phyloP scores from a whole-genome alignment of 2,113 vertebrate genomes.

The Eolophus roseicapilla region DNA sequence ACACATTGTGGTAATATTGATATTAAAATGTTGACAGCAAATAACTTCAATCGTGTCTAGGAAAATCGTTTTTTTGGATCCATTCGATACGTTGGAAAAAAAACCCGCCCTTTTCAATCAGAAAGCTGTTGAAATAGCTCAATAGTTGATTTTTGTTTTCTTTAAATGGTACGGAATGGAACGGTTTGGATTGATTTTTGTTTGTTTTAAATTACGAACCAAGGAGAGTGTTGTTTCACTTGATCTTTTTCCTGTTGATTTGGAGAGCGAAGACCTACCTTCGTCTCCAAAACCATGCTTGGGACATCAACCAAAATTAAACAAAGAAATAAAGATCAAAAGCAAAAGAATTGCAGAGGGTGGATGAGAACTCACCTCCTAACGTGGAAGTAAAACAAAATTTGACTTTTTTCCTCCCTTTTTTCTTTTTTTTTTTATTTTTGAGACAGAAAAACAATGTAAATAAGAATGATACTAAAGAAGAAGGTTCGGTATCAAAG shows the following conservation, averaged over 20 bases:
- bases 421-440: neutral
- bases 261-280: slow-evolving; percentile 51
- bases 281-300: slow-evolving; percentile 59
- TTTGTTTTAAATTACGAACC: neutral
- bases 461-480: slow-evolving; percentile 60
- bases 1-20: slow-evolving; percentile 83
- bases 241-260: neutral
- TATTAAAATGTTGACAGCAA: slow-evolving; percentile 81
- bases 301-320: slow-evolving; percentile 59
- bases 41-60: slow-evolving; percentile 72
- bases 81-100: slow-evolving; percentile 68
- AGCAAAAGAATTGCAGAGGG: slow-evolving; percentile 56
- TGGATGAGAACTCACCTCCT: slow-evolving; percentile 76
- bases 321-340: slow-evolving; percentile 63
- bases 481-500: slow-evolving; percentile 36
- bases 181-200: slow-evolving; percentile 36
- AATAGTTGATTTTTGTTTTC: neutral
- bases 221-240: slow-evolving; percentile 2
- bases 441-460: slow-evolving; percentile 70
- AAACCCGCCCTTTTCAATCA: slow-evolving; percentile 30
- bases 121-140: slow-evolving; percentile 37
- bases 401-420: slow-evolving; percentile 57
- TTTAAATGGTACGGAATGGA: slow-evolving; percentile 61
- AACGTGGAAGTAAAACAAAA: slow-evolving; percentile 69
- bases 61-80: slow-evolving; percentile 72